Evolutionary conservation across 1,140 invertebrate genomes (phyloP).

Genomic region (Ladona fulva): DNA sequence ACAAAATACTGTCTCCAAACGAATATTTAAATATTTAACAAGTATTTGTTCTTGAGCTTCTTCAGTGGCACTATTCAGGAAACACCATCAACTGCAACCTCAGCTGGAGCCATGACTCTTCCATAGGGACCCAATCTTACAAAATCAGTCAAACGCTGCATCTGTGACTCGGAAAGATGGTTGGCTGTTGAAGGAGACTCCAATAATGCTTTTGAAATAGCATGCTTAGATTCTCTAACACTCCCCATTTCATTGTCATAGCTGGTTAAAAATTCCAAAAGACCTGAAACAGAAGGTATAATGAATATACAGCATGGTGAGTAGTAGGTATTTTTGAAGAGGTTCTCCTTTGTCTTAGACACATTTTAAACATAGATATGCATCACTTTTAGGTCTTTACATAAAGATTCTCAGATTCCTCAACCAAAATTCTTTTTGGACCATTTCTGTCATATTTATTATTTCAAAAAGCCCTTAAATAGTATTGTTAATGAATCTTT

Average conservation of each 20-base stretch:
- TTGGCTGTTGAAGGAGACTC: conserved; percentile 41
- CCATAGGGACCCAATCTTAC: conserved; percentile 63
- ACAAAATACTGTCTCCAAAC: too few species aligned
- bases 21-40: too few species aligned
- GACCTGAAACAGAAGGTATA: conserved; percentile 40
- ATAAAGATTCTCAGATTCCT: too few species aligned
- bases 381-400: too few species aligned
- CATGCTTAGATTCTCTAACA: conserved; percentile 54
- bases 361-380: too few species aligned
- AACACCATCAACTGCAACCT: conserved; percentile 58
- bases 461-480: too few species aligned
- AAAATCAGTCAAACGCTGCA: conserved; percentile 51
- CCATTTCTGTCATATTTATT: too few species aligned
- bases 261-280: conserved; percentile 67
- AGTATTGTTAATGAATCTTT: too few species aligned
- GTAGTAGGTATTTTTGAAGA: too few species aligned
- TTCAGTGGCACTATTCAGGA: conserved; percentile 35
- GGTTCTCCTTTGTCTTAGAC: too few species aligned
- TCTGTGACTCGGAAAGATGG: conserved; percentile 53
- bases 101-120: conserved; percentile 45
- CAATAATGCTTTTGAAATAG: conserved; percentile 53
- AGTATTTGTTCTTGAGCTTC: conserved; percentile 25
- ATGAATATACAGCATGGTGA: too few species aligned
- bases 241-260: conserved; percentile 41
- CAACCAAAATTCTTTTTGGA: too few species aligned